Percentiles rank a stretch among this genome's conserved stretches.
Evolutionary conservation across 2,888 invertebrate species (phyloP).

Genomic region (Drosophila robusta): DNA sequence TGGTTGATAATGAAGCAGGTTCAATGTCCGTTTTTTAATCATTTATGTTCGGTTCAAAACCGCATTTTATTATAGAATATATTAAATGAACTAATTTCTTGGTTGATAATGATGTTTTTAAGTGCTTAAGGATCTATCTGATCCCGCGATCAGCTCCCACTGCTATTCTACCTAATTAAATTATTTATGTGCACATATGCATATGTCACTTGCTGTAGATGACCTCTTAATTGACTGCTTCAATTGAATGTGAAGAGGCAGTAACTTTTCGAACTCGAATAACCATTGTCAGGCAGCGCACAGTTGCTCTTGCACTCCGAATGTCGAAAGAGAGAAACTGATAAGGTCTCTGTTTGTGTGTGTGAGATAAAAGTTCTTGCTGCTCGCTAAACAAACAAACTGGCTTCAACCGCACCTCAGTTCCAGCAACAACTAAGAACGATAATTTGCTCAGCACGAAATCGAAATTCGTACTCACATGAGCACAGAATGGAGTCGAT

Average conservation of each 20-base stretch:
- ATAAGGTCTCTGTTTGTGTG: slow-evolving; percentile 20
- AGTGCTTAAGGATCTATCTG: slow-evolving; percentile 1
- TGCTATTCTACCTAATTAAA: slow-evolving; percentile 12
- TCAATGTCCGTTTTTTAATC: too few species aligned
- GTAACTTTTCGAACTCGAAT: slow-evolving; percentile 33
- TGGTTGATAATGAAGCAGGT: neutral
- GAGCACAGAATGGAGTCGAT: slow-evolving; percentile 21
- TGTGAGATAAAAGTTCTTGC: slow-evolving; percentile 23
- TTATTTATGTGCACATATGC: neutral
- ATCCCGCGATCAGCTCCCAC: slow-evolving; percentile 5
- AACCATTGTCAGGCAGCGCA: slow-evolving; percentile 8
- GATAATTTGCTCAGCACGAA: slow-evolving; percentile 20
- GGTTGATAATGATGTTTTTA: too few species aligned
- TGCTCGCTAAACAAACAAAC: slow-evolving; percentile 21
- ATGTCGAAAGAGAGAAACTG: slow-evolving; percentile 31
- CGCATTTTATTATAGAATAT: neutral
- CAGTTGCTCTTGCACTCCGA: slow-evolving; percentile 21
- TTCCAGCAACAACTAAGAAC: slow-evolving; percentile 15
- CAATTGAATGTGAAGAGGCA: slow-evolving; percentile 33
- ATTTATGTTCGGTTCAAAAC: neutral
- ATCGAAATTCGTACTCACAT: slow-evolving; percentile 4
- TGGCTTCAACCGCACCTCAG: slow-evolving; percentile 53
- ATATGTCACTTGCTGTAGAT: slow-evolving; percentile 5
- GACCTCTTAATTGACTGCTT: slow-evolving; percentile 51
- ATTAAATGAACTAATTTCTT: neutral